Conservation (phyloP, 2,888 invertebrate genomes). For the Troilus luridus region DNA sequence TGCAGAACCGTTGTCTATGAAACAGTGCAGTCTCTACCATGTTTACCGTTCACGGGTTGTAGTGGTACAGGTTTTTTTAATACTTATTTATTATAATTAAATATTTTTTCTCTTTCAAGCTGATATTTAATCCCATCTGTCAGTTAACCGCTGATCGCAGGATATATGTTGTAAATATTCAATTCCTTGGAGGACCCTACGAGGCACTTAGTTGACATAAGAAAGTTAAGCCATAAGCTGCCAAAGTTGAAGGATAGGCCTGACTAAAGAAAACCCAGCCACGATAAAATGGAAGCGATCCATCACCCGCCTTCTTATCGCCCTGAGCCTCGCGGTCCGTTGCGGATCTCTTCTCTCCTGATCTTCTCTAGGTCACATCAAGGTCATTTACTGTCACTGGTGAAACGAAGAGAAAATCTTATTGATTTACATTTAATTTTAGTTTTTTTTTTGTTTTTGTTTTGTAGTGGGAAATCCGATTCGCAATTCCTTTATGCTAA, state of each 20-base stretch:
- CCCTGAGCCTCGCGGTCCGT: not conserved
- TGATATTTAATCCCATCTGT: too few relatives aligned
- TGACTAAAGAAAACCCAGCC: not conserved
- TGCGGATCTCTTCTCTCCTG: not conserved
- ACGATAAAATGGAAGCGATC: not conserved
- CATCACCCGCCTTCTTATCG: conserved; percentile 12
- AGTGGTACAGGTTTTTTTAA: too few relatives aligned
- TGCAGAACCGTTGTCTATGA: too few relatives aligned
- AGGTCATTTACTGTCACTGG: not conserved
- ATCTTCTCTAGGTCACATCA: not conserved
- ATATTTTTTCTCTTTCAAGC: too few relatives aligned
- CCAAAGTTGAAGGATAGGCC: not conserved
- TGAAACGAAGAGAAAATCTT: not conserved
- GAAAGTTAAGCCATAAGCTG: conserved; percentile 27
- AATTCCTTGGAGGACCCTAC: not conserved
- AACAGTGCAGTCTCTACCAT: too few relatives aligned
- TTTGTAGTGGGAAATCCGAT: too few relatives aligned
- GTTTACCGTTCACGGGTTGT: too few relatives aligned
- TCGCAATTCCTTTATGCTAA: too few relatives aligned
- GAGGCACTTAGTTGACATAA: not conserved
- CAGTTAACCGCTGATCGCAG: too few relatives aligned
- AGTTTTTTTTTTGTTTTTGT: too few relatives aligned
- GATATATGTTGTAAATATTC: not conserved
- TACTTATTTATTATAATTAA: too few relatives aligned
- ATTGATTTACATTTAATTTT: too few relatives aligned